Evolutionary conservation across 1,140 invertebrate genomes (phyloP).

Genomic region (Saccostrea glomerata): DNA sequence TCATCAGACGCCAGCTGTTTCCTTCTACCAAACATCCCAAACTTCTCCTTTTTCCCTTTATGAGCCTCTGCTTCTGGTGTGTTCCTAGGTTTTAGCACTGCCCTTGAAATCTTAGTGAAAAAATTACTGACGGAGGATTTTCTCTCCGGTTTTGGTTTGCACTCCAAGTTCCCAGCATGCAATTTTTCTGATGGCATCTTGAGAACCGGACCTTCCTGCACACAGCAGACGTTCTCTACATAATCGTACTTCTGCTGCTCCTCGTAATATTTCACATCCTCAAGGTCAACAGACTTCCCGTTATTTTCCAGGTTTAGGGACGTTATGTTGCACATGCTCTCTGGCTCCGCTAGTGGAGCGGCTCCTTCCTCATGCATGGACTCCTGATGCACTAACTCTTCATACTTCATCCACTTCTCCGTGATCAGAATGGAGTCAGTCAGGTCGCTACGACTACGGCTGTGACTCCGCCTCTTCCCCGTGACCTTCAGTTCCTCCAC

Average conservation of each 20-base stretch:
- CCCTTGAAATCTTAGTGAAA: conserved; percentile 65
- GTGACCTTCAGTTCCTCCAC: conserved; percentile 13
- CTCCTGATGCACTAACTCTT: conserved; percentile 57
- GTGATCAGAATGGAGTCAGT: conserved; percentile 60
- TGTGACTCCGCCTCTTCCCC: conserved; percentile 50
- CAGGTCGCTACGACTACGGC: conserved; percentile 70
- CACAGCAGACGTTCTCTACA: conserved; percentile 40
- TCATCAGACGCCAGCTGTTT: neutral
- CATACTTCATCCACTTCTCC: conserved; percentile 68
- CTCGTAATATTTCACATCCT: conserved; percentile 54
- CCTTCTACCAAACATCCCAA: conserved; percentile 31
- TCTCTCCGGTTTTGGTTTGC: conserved; percentile 56
- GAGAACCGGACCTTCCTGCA: conserved; percentile 56
- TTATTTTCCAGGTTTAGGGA: conserved; percentile 67
- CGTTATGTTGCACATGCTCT: conserved; percentile 65
- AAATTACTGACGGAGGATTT: conserved; percentile 65
- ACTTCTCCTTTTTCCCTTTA: conserved; percentile 5
- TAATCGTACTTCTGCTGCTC: conserved; percentile 45
- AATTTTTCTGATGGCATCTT: conserved; percentile 44
- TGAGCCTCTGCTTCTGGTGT: neutral
- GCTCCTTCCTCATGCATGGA: conserved; percentile 30
- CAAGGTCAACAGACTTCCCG: conserved; percentile 52
- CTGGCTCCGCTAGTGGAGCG: conserved; percentile 66
- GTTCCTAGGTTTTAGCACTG: conserved; percentile 64
- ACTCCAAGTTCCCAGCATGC: neutral